Evolutionary conservation across 1,140 invertebrate genomes (phyloP).

Genomic region (Drosophila watanabei): DNA sequence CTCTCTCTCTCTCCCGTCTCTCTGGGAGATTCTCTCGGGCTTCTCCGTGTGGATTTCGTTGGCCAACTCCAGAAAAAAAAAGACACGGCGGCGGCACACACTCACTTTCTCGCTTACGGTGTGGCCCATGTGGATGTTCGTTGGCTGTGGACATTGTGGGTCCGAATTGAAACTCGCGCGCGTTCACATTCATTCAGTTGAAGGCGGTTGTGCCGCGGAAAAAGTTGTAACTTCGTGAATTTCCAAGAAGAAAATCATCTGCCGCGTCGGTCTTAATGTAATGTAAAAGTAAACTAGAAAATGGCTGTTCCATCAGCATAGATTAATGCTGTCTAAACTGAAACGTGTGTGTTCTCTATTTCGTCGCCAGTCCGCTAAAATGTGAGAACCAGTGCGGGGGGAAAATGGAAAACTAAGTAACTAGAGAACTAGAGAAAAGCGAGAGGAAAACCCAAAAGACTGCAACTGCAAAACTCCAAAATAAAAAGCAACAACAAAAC

Average conservation of each 20-base stretch:
- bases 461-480: slow-evolving; percentile 48
- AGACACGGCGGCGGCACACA: slow-evolving; percentile 27
- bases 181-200: neutral
- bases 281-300: slow-evolving; percentile 4
- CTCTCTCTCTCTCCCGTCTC: slow-evolving; percentile 12
- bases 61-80: slow-evolving; percentile 46
- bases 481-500: slow-evolving; percentile 35
- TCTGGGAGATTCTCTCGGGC: slow-evolving; percentile 33
- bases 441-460: slow-evolving; percentile 44
- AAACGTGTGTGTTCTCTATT: slow-evolving; percentile 45
- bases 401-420: slow-evolving; percentile 41
- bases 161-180: slow-evolving; percentile 1
- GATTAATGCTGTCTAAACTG: neutral
- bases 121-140: neutral
- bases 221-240: neutral
- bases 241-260: neutral
- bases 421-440: slow-evolving; percentile 18
- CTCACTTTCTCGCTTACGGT: slow-evolving; percentile 17
- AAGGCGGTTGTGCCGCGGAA: slow-evolving; percentile 10
- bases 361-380: slow-evolving; percentile 58
- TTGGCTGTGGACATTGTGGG: slow-evolving; percentile 1
- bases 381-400: slow-evolving; percentile 60
- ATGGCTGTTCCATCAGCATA: slow-evolving; percentile 2
- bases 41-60: slow-evolving; percentile 51
- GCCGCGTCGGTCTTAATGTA: slow-evolving; percentile 4